Evolutionary conservation across 2,888 invertebrate genomes (phyloP).

Genomic region (Oegoconia quadripuncta): DNA sequence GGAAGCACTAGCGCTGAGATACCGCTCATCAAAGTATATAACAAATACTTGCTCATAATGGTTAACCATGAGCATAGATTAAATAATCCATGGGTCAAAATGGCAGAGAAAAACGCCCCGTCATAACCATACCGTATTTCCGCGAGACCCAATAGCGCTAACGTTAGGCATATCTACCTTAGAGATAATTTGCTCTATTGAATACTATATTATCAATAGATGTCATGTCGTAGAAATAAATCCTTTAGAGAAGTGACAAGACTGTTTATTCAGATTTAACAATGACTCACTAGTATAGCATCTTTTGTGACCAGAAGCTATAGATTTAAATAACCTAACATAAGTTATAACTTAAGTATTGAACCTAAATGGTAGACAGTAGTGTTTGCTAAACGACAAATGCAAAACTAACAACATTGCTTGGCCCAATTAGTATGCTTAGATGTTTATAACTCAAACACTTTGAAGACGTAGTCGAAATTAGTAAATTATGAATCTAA

Average conservation of each 20-base stretch:
- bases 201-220: slow-evolving; percentile 34
- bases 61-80: slow-evolving; percentile 21
- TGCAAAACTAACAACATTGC: too few species aligned
- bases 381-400: too few species aligned
- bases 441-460: too few species aligned
- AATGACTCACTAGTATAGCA: slow-evolving; percentile 3
- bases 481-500: too few species aligned
- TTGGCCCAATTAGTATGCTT: too few species aligned
- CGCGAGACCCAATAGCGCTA: slow-evolving; percentile 29
- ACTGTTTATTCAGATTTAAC: slow-evolving; percentile 1
- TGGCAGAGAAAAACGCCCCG: slow-evolving; percentile 40
- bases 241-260: slow-evolving; percentile 20
- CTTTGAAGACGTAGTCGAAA: too few species aligned
- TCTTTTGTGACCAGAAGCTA: slow-evolving; percentile 1
- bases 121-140: slow-evolving; percentile 44
- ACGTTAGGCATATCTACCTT: slow-evolving; percentile 20
- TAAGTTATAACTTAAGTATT: too few species aligned
- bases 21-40: background rate
- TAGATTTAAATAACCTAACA: too few species aligned
- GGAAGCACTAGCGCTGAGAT: background rate
- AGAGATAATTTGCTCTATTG: slow-evolving; percentile 47
- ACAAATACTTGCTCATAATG: slow-evolving; percentile 2
- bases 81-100: slow-evolving; percentile 33
- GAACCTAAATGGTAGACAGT: too few species aligned
- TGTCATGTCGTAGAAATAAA: slow-evolving; percentile 26